Conservation (phyloP, 2,888 invertebrate genomes). For the Napeogenes sylphis region DNA sequence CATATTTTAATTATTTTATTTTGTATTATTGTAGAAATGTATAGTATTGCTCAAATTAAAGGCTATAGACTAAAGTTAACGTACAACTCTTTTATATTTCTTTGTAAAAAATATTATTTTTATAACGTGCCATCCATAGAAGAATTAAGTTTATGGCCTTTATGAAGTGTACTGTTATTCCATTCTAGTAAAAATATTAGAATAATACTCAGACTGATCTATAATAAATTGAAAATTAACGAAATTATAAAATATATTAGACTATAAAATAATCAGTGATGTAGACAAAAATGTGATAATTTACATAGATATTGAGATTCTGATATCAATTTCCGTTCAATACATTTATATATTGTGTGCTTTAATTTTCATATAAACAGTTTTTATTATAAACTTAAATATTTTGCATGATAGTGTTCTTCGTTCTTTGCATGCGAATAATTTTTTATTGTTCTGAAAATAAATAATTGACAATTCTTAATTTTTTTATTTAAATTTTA, state of each 20-base stretch:
- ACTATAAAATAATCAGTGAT: conserved; percentile 21
- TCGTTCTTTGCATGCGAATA: conserved; percentile 66
- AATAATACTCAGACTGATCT: conserved; percentile 13
- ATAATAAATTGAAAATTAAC: conserved; percentile 24
- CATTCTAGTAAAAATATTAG: conserved; percentile 5
- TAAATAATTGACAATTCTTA: conserved; percentile 35
- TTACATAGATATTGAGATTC: conserved; percentile 26
- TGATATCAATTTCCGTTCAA: conserved; percentile 15
- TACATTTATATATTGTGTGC: conserved; percentile 19
- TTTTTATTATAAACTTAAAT: conserved; percentile 47
- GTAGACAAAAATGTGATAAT: conserved; percentile 34
- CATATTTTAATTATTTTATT: background rate
- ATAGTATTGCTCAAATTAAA: conserved; percentile 21
- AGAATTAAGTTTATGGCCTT: conserved; percentile 3
- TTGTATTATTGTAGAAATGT: conserved; percentile 3
- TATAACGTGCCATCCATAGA: conserved; percentile 10
- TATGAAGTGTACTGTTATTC: conserved; percentile 5
- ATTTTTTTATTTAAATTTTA: conserved; percentile 18
- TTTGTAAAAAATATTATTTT: background rate
- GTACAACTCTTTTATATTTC: background rate
- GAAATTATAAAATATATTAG: conserved; percentile 29
- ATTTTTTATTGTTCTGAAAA: conserved; percentile 41
- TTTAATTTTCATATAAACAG: conserved; percentile 34
- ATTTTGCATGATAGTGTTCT: conserved; percentile 67
- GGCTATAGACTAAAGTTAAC: conserved; percentile 9